Evolutionary conservation across 1,140 invertebrate species (phyloP), one percentile per base, ranked within the genome.

Genomic region (Prorops nasuta): DNA sequence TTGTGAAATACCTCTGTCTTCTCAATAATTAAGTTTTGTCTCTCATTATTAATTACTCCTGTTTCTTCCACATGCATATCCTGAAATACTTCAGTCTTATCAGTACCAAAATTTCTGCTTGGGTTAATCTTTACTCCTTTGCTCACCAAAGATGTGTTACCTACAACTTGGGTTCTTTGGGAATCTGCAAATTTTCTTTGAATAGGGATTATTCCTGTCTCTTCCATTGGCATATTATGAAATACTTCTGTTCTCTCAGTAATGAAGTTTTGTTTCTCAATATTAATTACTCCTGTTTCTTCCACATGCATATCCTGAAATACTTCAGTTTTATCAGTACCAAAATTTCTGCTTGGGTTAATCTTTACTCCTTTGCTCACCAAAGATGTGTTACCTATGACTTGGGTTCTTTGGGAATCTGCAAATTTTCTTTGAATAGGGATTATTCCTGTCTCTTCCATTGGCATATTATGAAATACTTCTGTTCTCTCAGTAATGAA

Each of bases 361-460:
- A 20, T 3, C 21, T 48, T 14, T 16, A 34, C 43, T 41, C 44
- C 28, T 17, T 48, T 56, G 3, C 55, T 36, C 28, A 56, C 48
- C 49, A 56, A 49, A 3, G 44, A 42, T 8, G 22, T 44, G 10
- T 53, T 48, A 16, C n/a, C n/a, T n/a, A n/a, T n/a, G n/a, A n/a
- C n/a, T 28, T 28, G 24, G 10, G 24, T 28, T 28, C 24, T 28
- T 6, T 10, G 4, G 24, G 24, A 28, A 28, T 28, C 24, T 4
- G 10, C 4, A 42, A 28, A 19, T 18, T 44, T 14, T 28, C 0
- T 14, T 34, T 39, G 9, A 36, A 8, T 2, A n/a, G 24, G 8
- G 20, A 51, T 14, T 16, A 34, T 40, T 41, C 44, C 28, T 17
- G 50, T 56, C 3, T 55, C 32, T 34, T 58, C 48, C 49, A 56